These are phyloP conservation scores for Lasioglossum vierecki DNA, from an alignment of 2,888 invertebrate genomes.

Conservation along the genomic window DNA sequence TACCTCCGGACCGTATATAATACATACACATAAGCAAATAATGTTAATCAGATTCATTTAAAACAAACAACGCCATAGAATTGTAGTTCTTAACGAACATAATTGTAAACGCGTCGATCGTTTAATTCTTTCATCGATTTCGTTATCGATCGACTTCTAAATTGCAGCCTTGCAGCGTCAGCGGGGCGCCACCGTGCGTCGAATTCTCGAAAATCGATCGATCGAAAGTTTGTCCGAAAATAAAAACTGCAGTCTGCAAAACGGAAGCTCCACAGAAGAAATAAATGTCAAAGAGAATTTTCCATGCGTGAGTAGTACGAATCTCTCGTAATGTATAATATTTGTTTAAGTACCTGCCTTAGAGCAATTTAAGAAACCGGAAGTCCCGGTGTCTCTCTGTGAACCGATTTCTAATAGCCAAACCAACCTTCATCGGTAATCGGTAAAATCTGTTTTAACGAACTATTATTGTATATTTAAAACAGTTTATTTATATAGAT, in stretches of 20 bases:
- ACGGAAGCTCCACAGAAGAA: not conserved
- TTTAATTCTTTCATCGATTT: not conserved
- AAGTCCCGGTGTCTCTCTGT: no score
- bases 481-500: no score
- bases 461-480: no score
- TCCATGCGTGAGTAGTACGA: not conserved
- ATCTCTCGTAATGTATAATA: no score
- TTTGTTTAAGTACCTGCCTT: no score
- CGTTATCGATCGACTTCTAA: not conserved
- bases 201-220: not conserved
- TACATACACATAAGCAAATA: not conserved
- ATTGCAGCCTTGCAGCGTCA: conserved; percentile 26
- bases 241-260: not conserved
- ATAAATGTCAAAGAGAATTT: not conserved
- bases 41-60: not conserved
- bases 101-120: no score
- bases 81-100: no score
- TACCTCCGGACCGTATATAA: not conserved
- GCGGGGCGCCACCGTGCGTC: not conserved
- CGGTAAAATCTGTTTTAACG: no score
- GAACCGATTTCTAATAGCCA: no score
- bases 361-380: no score
- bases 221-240: not conserved
- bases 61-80: not conserved
- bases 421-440: no score